These are phyloP conservation scores for Chrysotoxum bicinctum DNA, from an alignment of 2,888 invertebrate species.

Conservation along the genomic window DNA sequence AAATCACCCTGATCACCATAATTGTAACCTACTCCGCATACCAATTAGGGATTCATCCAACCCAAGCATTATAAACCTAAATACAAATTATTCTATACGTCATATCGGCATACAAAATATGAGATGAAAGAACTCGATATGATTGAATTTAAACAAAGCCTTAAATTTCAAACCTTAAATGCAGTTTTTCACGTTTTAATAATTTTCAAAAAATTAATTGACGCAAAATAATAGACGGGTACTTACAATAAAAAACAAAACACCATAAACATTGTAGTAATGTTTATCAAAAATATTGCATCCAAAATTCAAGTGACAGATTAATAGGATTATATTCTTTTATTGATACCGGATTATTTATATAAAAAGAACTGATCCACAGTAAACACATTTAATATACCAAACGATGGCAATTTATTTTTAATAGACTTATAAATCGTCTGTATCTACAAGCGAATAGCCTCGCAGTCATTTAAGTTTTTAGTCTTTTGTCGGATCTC, in stretches of 20 bases:
- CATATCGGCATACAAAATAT: background rate
- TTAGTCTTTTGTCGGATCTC: constrained; percentile 29
- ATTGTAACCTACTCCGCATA: constrained; percentile 30
- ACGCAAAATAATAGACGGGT: background rate
- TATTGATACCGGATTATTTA: background rate
- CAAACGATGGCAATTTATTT: background rate
- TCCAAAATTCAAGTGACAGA: constrained; percentile 10
- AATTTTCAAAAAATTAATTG: background rate
- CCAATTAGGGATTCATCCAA: constrained; percentile 20
- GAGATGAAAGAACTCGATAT: background rate
- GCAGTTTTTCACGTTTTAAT: background rate
- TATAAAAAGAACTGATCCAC: background rate
- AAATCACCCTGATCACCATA: constrained; percentile 26
- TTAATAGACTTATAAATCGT: constrained; percentile 13
- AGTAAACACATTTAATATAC: constrained; percentile 9
- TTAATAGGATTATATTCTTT: background rate
- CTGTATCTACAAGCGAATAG: background rate
- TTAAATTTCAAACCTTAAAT: background rate
- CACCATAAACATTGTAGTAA: background rate
- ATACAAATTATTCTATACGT: constrained; percentile 33
- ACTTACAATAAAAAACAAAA: background rate
- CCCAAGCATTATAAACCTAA: background rate
- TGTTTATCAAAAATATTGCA: background rate
- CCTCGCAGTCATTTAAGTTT: background rate
- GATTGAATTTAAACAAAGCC: background rate